Percentiles rank a stretch among this genome's conserved stretches.
phyloP scores from a whole-genome alignment of 2,888 invertebrate species.

The Pharmacophagus antenor region DNA sequence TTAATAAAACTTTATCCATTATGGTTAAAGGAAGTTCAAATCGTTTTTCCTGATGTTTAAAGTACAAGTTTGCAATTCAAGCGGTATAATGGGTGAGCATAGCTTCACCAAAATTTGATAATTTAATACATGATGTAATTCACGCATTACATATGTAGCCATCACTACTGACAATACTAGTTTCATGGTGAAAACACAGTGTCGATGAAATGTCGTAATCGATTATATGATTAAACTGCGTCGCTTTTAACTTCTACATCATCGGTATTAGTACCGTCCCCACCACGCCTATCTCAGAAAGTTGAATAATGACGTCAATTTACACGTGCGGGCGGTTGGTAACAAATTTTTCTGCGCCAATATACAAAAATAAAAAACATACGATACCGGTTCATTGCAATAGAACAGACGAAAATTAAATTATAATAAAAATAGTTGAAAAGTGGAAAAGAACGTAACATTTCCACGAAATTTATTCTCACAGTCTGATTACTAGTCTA shows the following conservation, averaged over 20 bases:
- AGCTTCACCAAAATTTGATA: not conserved
- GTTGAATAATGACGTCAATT: no score
- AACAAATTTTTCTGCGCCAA: no score
- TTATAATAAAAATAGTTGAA: not conserved
- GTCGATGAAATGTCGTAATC: no score
- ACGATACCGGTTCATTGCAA: not conserved
- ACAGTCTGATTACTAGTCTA: not conserved
- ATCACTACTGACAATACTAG: no score
- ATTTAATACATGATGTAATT: no score
- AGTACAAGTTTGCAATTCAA: not conserved
- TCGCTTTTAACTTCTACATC: no score
- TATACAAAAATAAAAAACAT: not conserved
- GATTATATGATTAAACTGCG: no score
- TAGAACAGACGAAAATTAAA: not conserved
- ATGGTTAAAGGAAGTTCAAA: slow-evolving; percentile 53
- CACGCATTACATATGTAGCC: no score
- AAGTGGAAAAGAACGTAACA: not conserved
- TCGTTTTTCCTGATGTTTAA: slow-evolving; percentile 48
- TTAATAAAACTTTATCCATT: slow-evolving; percentile 65
- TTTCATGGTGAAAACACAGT: no score
- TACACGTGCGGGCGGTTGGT: no score
- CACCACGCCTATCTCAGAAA: no score
- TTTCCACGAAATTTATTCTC: not conserved
- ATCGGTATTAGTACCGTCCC: no score
- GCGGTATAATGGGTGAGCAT: not conserved